Evolutionary conservation across 1,140 invertebrate genomes (phyloP).

Genomic region (Lerema accius): DNA sequence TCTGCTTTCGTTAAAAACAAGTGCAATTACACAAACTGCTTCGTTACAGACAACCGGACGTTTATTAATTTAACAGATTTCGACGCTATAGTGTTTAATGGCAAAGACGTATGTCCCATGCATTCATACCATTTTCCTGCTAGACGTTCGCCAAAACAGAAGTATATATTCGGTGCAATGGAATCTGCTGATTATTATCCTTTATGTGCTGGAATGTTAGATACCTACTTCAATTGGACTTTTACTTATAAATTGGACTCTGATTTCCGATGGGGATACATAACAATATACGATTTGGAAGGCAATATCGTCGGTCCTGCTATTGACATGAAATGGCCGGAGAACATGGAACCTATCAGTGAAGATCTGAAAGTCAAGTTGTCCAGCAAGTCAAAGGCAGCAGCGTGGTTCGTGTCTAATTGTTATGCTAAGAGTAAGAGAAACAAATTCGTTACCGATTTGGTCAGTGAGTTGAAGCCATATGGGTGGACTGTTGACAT

Average conservation of each 20-base stretch:
- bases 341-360: conserved; percentile 49
- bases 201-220: conserved; percentile 31
- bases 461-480: conserved; percentile 17
- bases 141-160: conserved; percentile 39
- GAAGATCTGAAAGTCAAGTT: conserved; percentile 39
- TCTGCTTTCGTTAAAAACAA: conserved; percentile 17
- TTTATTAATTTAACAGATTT: conserved; percentile 28
- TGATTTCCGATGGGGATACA: conserved; percentile 83
- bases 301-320: conserved; percentile 48
- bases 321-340: conserved; percentile 42
- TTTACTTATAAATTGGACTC: conserved; percentile 85
- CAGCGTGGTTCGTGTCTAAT: conserved; percentile 40
- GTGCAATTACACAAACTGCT: conserved; percentile 35
- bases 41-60: conserved; percentile 26
- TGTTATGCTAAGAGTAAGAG: conserved; percentile 26
- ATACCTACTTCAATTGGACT: conserved; percentile 84
- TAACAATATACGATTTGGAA: conserved; percentile 45
- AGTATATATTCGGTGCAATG: conserved; percentile 51
- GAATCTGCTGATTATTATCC: conserved; percentile 49
- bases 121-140: conserved; percentile 26
- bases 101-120: conserved; percentile 14
- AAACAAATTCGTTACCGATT: conserved; percentile 13
- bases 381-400: conserved; percentile 37
- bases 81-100: conserved; percentile 46
- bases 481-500: conserved; percentile 24